Percentiles rank a stretch among this genome's conserved stretches.
phyloP scores from a whole-genome alignment of 1,140 invertebrate species.

The Drosophila guanche region DNA sequence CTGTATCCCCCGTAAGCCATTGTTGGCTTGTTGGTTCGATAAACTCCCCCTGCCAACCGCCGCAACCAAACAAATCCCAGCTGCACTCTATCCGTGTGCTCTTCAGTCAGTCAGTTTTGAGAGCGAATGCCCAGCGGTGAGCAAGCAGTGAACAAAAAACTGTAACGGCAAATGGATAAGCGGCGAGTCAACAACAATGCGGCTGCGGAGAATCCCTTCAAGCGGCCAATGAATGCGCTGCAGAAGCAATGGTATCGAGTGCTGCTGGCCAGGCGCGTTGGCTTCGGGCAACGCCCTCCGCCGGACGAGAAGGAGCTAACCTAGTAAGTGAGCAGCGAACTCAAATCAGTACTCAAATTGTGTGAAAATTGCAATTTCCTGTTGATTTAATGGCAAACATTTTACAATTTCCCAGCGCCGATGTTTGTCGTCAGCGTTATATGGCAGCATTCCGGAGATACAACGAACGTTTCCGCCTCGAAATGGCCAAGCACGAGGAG shows the following conservation, averaged over 20 bases:
- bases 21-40: constrained; percentile 71
- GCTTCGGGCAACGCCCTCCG: constrained; percentile 60
- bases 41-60: constrained; percentile 55
- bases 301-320: constrained; percentile 63
- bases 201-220: constrained; percentile 71
- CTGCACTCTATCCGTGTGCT: constrained; percentile 25
- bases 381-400: constrained; percentile 71
- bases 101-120: constrained; percentile 47
- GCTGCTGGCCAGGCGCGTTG: constrained; percentile 70
- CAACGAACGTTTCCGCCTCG: constrained; percentile 76
- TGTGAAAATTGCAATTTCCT: constrained; percentile 80
- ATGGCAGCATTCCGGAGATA: constrained; percentile 72
- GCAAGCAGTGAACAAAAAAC: constrained; percentile 59
- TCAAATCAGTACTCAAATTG: constrained; percentile 81
- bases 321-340: constrained; percentile 60
- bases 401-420: constrained; percentile 65
- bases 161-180: constrained; percentile 69
- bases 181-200: constrained; percentile 46
- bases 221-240: constrained; percentile 79
- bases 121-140: constrained; percentile 62
- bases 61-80: constrained; percentile 38
- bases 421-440: constrained; percentile 76
- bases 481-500: constrained; percentile 77
- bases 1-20: constrained; percentile 21
- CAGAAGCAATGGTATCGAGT: constrained; percentile 82